These are phyloP conservation scores for Halcyon chelicuti DNA, from an alignment of 2,797 vertebrate genomes.

Conservation along the genomic window DNA sequence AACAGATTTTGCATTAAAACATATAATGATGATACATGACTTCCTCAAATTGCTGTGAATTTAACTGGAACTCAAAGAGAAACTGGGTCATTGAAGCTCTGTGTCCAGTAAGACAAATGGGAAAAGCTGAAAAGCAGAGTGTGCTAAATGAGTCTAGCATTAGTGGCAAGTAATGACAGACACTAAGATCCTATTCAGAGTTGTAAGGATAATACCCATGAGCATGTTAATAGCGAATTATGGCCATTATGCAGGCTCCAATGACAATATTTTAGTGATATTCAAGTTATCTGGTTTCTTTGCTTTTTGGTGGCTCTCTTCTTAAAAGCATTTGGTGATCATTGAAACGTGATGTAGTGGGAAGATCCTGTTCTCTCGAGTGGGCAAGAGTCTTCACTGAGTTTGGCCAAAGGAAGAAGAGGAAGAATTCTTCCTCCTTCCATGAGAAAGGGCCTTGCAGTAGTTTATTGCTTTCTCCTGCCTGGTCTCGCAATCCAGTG, in stretches of 20 bases:
- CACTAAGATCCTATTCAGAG: constrained; percentile 1
- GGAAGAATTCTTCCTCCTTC: neutral
- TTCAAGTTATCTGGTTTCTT: constrained; percentile 30
- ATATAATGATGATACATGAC: constrained; percentile 23
- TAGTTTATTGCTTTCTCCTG: neutral
- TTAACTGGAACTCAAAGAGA: constrained; percentile 52
- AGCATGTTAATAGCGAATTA: constrained; percentile 46
- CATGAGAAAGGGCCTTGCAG: neutral
- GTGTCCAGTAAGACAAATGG: constrained; percentile 2
- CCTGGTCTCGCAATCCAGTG: neutral
- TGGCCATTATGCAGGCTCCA: constrained; percentile 36
- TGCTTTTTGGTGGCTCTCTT: neutral
- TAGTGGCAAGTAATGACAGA: constrained; percentile 26
- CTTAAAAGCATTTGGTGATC: constrained; percentile 32
- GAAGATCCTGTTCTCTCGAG: neutral
- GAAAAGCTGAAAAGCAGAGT: constrained; percentile 8
- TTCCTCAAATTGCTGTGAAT: constrained; percentile 45
- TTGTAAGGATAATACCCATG: constrained; percentile 32
- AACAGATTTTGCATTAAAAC: constrained; percentile 55
- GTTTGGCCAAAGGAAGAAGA: neutral
- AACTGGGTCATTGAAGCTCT: constrained; percentile 21
- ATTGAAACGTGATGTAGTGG: neutral
- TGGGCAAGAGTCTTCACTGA: neutral
- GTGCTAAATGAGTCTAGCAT: constrained; percentile 16
- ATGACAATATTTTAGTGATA: constrained; percentile 29